These are phyloP conservation scores for Collichthys lucidus DNA, from an alignment of 2,113 vertebrate genomes.

Conservation along the genomic window DNA sequence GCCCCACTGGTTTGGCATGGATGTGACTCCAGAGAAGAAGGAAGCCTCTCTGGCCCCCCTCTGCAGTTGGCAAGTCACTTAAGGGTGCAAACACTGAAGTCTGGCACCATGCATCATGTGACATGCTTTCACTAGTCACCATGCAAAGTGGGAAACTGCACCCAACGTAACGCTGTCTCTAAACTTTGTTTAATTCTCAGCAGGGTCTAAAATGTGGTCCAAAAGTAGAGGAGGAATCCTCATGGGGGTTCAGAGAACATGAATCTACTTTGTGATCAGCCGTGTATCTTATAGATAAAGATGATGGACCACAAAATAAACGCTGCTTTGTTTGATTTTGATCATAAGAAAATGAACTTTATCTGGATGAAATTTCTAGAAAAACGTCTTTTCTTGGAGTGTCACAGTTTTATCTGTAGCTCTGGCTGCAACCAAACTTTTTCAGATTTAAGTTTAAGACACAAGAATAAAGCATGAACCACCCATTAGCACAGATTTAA, in stretches of 20 bases:
- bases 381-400: background rate
- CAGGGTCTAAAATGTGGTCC: slow-evolving; percentile 3
- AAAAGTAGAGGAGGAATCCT: background rate
- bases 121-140: slow-evolving; percentile 59
- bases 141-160: slow-evolving; percentile 46
- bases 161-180: background rate
- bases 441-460: background rate
- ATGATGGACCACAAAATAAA: background rate
- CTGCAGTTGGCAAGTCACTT: slow-evolving; percentile 61
- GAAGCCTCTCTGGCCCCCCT: slow-evolving; percentile 60
- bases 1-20: slow-evolving; percentile 76
- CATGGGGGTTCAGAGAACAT: background rate
- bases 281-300: background rate
- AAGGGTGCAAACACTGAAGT: slow-evolving; percentile 64
- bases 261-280: background rate
- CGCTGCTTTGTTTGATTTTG: background rate
- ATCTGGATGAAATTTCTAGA: background rate
- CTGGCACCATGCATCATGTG: slow-evolving; percentile 76
- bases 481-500: background rate
- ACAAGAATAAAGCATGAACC: background rate
- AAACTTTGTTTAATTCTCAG: background rate
- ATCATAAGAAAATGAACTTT: background rate
- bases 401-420: background rate
- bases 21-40: slow-evolving; percentile 64
- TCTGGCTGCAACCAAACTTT: background rate